Percentiles rank a stretch among this genome's conserved stretches.
phyloP scores from a whole-genome alignment of 1,140 invertebrate species.

The Agraylea sexmaculata region DNA sequence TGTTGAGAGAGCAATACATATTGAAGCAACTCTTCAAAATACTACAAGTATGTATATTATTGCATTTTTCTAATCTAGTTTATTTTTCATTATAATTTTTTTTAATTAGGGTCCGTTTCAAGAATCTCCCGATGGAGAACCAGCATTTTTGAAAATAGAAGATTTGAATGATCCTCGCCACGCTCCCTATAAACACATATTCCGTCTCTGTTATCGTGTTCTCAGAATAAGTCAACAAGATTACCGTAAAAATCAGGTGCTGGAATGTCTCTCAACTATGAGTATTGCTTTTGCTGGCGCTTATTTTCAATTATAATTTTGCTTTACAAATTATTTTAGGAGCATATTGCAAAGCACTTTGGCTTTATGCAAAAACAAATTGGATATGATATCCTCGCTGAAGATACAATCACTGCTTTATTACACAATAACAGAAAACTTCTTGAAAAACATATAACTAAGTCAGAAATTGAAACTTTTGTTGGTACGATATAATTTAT shows the following conservation, averaged over 20 bases:
- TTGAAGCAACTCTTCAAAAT: slow-evolving; percentile 93
- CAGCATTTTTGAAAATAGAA: slow-evolving; percentile 80
- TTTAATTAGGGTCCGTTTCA: slow-evolving; percentile 57
- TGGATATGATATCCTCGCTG: slow-evolving; percentile 97
- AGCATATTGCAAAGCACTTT: slow-evolving; percentile 98
- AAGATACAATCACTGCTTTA: slow-evolving; percentile 97
- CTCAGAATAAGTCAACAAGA: slow-evolving; percentile 91
- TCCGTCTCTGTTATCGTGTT: slow-evolving; percentile 92
- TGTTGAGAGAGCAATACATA: slow-evolving; percentile 95
- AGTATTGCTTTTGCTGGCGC: too few relatives aligned
- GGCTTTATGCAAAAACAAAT: slow-evolving; percentile 99
- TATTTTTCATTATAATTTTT: slow-evolving; percentile 8
- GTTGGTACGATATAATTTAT: slow-evolving; percentile 53
- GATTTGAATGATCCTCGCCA: slow-evolving; percentile 87
- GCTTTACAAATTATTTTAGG: slow-evolving; percentile 52
- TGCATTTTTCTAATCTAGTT: slow-evolving; percentile 7
- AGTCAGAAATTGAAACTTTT: slow-evolving; percentile 97
- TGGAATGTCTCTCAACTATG: neutral
- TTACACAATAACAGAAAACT: slow-evolving; percentile 97
- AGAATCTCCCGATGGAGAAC: slow-evolving; percentile 56
- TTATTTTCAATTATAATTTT: too few relatives aligned
- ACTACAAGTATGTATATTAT: slow-evolving; percentile 49
- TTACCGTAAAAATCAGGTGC: slow-evolving; percentile 95
- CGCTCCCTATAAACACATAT: slow-evolving; percentile 91
- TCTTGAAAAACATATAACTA: slow-evolving; percentile 95